Evolutionary conservation across 2,888 invertebrate genomes (phyloP).

Genomic region (Microctonus hyperodae): DNA sequence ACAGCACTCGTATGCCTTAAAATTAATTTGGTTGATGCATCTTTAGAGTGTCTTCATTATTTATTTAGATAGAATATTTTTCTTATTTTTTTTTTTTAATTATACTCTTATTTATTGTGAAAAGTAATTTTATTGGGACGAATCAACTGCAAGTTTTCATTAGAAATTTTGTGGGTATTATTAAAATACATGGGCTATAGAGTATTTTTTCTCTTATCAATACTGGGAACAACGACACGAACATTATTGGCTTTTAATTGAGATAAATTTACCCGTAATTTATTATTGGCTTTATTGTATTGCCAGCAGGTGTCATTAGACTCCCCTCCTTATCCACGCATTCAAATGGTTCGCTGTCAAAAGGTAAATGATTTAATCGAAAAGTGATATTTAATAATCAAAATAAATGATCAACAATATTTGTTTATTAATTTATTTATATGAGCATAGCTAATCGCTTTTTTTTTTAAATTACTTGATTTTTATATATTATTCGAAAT

Average conservation of each 20-base stretch:
- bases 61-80: conserved; percentile 17
- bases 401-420: neutral
- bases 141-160: neutral
- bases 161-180: conserved; percentile 20
- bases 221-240: conserved; percentile 24
- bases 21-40: conserved; percentile 35
- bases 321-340: conserved; percentile 60
- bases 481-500: neutral
- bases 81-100: conserved; percentile 16
- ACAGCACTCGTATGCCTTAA: conserved; percentile 30
- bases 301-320: conserved; percentile 62
- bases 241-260: conserved; percentile 8
- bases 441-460: conserved; percentile 1
- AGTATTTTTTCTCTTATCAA: conserved; percentile 22
- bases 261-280: conserved; percentile 31
- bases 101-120: conserved; percentile 24
- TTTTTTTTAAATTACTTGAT: neutral
- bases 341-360: conserved; percentile 68
- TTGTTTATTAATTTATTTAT: neutral
- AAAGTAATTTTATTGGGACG: neutral
- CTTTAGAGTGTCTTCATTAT: conserved; percentile 31
- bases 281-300: conserved; percentile 58
- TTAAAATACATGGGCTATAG: too few relatives aligned
- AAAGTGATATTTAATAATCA: conserved; percentile 25
- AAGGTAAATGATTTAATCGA: conserved; percentile 67